Percentiles rank a stretch among this genome's conserved stretches.
Conservation (phyloP, 2,888 invertebrate species). For the Callosobruchus maculatus region DNA sequence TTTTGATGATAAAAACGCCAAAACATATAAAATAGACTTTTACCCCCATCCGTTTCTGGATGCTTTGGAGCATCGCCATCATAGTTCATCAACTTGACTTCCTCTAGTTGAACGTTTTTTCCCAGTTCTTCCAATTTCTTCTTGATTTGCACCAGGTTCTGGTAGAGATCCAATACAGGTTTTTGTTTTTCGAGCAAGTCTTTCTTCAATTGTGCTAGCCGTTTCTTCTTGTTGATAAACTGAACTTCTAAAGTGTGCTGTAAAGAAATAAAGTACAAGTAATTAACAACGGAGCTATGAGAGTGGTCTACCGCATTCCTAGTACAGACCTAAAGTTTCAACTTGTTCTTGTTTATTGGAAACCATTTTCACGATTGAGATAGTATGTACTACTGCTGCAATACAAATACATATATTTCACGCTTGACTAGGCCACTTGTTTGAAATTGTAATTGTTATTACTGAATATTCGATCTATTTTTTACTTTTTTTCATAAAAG, state of each 20-base stretch:
- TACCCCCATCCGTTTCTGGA: neutral
- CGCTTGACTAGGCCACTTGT: no score
- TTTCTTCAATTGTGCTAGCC: slow-evolving; percentile 35
- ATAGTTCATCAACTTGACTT: slow-evolving; percentile 30
- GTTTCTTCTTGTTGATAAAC: slow-evolving; percentile 42
- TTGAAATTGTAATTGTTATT: no score
- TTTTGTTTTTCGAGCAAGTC: slow-evolving; percentile 42
- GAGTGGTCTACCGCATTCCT: no score
- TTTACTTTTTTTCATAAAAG: no score
- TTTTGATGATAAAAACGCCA: no score
- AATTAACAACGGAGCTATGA: no score
- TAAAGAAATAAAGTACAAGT: neutral
- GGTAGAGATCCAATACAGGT: slow-evolving; percentile 41
- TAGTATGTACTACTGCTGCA: no score
- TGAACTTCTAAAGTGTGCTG: slow-evolving; percentile 40
- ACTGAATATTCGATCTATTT: no score
- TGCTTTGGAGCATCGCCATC: neutral
- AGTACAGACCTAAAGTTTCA: no score
- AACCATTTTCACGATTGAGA: no score
- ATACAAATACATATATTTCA: no score
- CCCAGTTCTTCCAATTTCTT: slow-evolving; percentile 41
- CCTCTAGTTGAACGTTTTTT: slow-evolving; percentile 36
- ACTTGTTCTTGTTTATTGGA: no score
- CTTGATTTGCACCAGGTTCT: slow-evolving; percentile 38
- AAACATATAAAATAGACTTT: neutral